phyloP scores from a whole-genome alignment of 2,888 invertebrate genomes.

The Sminthurinus aureus region DNA sequence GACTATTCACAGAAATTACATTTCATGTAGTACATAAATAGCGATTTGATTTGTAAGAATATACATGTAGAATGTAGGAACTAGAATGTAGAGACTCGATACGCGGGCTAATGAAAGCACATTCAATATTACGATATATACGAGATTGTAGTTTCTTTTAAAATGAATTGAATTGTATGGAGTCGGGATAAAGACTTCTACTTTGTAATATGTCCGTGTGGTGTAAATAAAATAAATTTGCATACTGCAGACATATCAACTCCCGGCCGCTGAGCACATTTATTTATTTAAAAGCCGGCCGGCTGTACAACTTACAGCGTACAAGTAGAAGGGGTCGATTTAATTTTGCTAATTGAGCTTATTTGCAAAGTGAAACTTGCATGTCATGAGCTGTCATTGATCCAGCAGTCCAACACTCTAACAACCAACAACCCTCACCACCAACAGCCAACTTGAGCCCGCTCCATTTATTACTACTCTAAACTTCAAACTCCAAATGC shows the following conservation, averaged over 20 bases:
- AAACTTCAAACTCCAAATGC: background rate
- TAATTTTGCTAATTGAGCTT: conserved; percentile 47
- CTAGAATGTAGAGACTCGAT: too few species aligned
- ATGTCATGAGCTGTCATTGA: conserved; percentile 12
- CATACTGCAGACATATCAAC: background rate
- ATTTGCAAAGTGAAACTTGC: conserved; percentile 21
- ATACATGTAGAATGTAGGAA: background rate
- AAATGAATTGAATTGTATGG: background rate
- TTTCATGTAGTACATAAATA: too few species aligned
- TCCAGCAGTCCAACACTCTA: background rate
- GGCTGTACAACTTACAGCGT: background rate
- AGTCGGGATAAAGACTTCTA: background rate
- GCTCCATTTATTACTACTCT: background rate
- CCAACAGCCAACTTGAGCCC: background rate
- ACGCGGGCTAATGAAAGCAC: background rate
- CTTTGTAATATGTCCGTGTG: background rate
- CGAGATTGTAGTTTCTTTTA: background rate
- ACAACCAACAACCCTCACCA: background rate
- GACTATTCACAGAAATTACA: too few species aligned
- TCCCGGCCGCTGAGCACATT: conserved; percentile 1
- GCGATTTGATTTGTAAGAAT: too few species aligned
- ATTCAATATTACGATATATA: background rate
- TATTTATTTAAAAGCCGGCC: conserved; percentile 5
- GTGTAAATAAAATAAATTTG: conserved; percentile 15
- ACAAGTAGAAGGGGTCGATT: conserved; percentile 28